Evolutionary conservation across 2,888 invertebrate species (phyloP), one percentile per base, ranked within the genome.

Genomic region (Nipponacmea schrenckii): DNA sequence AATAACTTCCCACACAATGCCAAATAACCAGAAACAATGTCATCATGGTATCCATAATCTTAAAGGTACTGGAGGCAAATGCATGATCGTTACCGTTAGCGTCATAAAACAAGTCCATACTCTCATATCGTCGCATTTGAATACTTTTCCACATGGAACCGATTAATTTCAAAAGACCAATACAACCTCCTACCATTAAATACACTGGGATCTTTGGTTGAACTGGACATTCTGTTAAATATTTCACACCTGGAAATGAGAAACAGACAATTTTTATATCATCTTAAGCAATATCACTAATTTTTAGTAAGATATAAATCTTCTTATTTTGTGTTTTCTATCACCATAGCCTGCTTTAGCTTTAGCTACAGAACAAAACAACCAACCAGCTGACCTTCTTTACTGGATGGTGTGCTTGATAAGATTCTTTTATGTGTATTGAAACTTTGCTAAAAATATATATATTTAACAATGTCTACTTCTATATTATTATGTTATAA

Each of bases 131-230:
- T 2, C 93, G 89, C 65, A 91, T 91, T 69, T 92, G 92, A 4
- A 93, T 91, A 89, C 94, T 93, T 12, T 91, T 90, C 92, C 93
- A 93, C 71, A 92, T 91, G 87, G 94, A 92, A 5, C 84, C 82
- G 27, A 84, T 69, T 12, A 87, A 73, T 75, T 94, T 93, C 0
- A 93, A 90, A 44, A 93, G 91, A 0, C 94, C 94, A 20, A 94
- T 91, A n/a, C 93, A 92, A 0, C 95, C 95, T 0, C 94, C 95
- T 17, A 94, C 94, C 72, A 95, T 92, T 92, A 95, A 93, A 90
- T 95, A 95, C 24, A 94, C 92, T 0, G 95, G 94, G 76, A 95
- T 92, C 71, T 93, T 91, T 0, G 93, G 93, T 88, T 94, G 93
- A 67, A 92, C 91, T 0, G 95, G 95, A 81, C 95, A 95, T 86